Conservation (phyloP, 2,888 invertebrate genomes). For the Malthinus flaveolus region DNA sequence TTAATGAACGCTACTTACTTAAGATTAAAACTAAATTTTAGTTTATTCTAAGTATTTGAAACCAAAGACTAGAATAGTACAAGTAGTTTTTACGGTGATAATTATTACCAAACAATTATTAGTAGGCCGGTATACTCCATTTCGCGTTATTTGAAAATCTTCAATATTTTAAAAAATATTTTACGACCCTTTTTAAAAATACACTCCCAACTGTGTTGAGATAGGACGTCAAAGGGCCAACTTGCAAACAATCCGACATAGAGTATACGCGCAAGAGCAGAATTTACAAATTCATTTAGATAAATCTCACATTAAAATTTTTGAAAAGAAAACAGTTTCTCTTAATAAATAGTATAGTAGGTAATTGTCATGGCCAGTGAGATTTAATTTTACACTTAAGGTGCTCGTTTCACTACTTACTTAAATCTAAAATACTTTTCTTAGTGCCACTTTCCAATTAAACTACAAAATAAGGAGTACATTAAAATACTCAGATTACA, state of each 20-base stretch:
- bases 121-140: neutral
- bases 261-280: no score
- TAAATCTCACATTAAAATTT: neutral
- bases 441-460: constrained; percentile 12
- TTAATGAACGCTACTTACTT: neutral
- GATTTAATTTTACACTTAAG: neutral
- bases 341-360: neutral
- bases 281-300: neutral
- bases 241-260: no score
- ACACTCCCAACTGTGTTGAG: no score
- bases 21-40: constrained; percentile 4
- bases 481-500: constrained; percentile 3
- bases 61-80: constrained; percentile 4
- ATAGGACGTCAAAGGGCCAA: no score
- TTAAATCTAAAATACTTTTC: constrained; percentile 15
- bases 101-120: neutral
- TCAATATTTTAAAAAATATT: no score
- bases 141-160: no score
- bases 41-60: neutral
- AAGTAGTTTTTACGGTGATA: neutral
- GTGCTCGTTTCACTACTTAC: constrained; percentile 12
- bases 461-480: constrained; percentile 14
- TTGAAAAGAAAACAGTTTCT: neutral
- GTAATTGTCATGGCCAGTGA: constrained; percentile 14
- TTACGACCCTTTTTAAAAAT: no score